These are phyloP conservation scores for Phaedon cochleariae DNA, from an alignment of 2,888 invertebrate genomes.

Conservation along the genomic window DNA sequence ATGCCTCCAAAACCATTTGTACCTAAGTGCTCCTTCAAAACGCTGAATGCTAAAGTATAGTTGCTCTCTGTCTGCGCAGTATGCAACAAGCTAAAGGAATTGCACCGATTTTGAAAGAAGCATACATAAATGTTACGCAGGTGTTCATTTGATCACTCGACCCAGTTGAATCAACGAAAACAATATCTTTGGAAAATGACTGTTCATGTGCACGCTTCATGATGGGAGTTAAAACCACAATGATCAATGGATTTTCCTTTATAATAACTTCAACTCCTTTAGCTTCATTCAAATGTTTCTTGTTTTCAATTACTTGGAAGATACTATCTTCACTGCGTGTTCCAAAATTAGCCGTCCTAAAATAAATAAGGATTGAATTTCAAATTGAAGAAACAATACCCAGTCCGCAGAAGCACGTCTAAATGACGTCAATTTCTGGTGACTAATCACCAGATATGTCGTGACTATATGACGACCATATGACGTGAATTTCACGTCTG, in stretches of 20 bases:
- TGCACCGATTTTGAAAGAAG: constrained; percentile 22
- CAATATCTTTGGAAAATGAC: too few species aligned
- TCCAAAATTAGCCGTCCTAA: neutral
- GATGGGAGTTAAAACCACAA: neutral
- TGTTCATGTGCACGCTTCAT: constrained; percentile 2
- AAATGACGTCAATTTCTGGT: too few species aligned
- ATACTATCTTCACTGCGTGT: neutral
- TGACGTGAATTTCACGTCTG: too few species aligned
- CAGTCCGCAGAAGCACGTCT: too few species aligned
- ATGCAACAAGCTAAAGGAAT: constrained; percentile 18
- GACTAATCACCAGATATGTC: too few species aligned
- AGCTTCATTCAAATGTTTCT: neutral
- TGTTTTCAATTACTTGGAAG: neutral
- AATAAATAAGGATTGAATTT: neutral
- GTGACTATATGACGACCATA: too few species aligned
- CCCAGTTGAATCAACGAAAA: constrained; percentile 24
- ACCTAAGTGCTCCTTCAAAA: constrained; percentile 8
- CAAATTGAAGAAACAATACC: neutral
- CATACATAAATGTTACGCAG: constrained; percentile 23
- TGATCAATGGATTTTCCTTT: neutral
- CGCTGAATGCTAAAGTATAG: constrained; percentile 3
- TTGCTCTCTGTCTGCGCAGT: constrained; percentile 15
- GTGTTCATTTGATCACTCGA: constrained; percentile 27
- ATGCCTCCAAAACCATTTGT: constrained; percentile 7
- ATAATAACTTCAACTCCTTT: constrained; percentile 3